Evolutionary conservation across 2,797 vertebrate genomes (phyloP).

Genomic region (Pantherophis vulpinus): DNA sequence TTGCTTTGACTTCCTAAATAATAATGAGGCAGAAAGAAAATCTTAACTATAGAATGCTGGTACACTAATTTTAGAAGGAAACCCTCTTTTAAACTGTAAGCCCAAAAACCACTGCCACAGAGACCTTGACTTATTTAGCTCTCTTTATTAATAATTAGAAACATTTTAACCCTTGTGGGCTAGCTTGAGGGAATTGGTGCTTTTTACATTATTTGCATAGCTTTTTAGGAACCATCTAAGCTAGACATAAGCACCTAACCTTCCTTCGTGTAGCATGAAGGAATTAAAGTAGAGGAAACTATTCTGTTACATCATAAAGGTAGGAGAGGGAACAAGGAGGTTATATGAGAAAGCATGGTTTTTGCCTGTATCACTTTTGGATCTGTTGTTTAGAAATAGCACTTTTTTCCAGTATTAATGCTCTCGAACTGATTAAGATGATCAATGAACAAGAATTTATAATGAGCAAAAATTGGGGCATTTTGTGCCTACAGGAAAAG

Average conservation of each 20-base stretch:
- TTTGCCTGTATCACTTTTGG: background rate
- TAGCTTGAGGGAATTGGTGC: background rate
- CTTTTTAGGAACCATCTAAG: background rate
- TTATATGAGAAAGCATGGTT: background rate
- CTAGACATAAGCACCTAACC: background rate
- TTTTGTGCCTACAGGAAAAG: background rate
- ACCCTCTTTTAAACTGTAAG: background rate
- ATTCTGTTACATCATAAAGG: background rate
- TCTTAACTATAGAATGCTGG: background rate
- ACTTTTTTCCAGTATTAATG: background rate
- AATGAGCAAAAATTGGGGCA: background rate
- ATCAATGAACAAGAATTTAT: background rate
- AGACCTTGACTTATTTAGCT: background rate
- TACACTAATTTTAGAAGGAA: background rate
- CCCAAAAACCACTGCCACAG: background rate
- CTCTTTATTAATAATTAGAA: background rate
- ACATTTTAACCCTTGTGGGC: background rate
- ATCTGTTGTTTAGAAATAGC: background rate
- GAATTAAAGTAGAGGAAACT: background rate
- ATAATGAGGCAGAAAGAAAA: background rate
- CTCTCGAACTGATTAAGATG: background rate
- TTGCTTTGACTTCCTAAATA: background rate
- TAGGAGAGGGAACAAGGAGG: too few relatives aligned
- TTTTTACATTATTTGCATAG: background rate
- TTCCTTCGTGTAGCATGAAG: background rate